Percentiles rank a stretch among this genome's conserved stretches.
Evolutionary conservation across 2,888 invertebrate species (phyloP).

Genomic region (Carpatolechia fugitivella): DNA sequence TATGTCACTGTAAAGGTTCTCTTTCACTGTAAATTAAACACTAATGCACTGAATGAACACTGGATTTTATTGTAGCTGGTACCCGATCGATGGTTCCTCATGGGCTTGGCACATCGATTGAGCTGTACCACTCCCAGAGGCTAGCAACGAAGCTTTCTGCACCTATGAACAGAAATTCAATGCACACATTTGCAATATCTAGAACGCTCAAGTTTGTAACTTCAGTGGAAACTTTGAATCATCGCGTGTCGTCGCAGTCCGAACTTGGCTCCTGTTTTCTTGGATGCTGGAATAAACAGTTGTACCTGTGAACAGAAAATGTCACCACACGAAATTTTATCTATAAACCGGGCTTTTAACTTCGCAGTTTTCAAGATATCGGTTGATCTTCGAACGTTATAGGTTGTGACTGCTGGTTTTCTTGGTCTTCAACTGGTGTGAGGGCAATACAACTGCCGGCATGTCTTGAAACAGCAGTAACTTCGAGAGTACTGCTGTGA

Average conservation of each 20-base stretch:
- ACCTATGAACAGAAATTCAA: neutral
- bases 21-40: neutral
- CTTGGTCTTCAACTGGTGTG: constrained; percentile 19
- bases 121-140: neutral
- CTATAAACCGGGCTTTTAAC: too few relatives aligned
- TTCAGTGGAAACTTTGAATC: too few relatives aligned
- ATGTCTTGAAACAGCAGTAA: constrained; percentile 98
- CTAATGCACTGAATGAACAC: constrained; percentile 17
- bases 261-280: constrained; percentile 19
- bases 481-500: constrained; percentile 94
- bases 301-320: constrained; percentile 43
- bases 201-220: too few relatives aligned
- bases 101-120: constrained; percentile 1
- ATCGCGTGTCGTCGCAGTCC: too few relatives aligned
- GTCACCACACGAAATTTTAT: constrained; percentile 21
- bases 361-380: too few relatives aligned
- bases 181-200: too few relatives aligned
- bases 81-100: neutral
- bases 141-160: too few relatives aligned
- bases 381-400: too few relatives aligned
- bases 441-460: constrained; percentile 58
- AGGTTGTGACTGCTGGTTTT: neutral
- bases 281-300: constrained; percentile 10
- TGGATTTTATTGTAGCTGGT: neutral
- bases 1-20: too few relatives aligned